A percentile compares a stretch with the other conserved stretches of the same genome.
phyloP scores from a whole-genome alignment of 2,113 vertebrate species.

The Carettochelys insculpta region DNA sequence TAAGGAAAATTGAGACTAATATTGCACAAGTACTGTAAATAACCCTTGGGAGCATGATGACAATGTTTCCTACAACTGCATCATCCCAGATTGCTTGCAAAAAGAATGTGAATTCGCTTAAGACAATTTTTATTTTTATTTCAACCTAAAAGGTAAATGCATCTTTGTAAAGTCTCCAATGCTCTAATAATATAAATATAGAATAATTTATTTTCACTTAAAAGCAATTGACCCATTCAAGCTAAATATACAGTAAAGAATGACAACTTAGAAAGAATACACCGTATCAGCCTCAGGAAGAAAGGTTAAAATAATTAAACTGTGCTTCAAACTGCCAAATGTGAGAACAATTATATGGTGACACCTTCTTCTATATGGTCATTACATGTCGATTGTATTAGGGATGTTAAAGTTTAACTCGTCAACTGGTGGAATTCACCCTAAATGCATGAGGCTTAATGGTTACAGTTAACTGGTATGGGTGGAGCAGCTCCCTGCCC shows the following conservation, averaged over 20 bases:
- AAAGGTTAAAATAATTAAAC: background rate
- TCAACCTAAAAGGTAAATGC: background rate
- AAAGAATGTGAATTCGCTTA: background rate
- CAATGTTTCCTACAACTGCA: background rate
- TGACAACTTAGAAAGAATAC: background rate
- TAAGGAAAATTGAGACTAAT: constrained; percentile 36
- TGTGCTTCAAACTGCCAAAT: background rate
- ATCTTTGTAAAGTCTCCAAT: background rate
- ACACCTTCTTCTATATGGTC: background rate
- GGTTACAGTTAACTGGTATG: too few species aligned
- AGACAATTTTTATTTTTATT: background rate
- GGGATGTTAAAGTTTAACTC: too few species aligned
- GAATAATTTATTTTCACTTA: constrained; percentile 3
- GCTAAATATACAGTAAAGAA: background rate
- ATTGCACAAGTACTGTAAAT: background rate
- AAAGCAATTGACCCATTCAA: background rate
- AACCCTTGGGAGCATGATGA: background rate
- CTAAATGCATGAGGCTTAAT: too few species aligned
- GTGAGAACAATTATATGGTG: background rate
- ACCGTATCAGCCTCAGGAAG: background rate
- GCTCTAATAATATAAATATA: background rate
- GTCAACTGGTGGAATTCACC: too few species aligned
- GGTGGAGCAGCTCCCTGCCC: too few species aligned
- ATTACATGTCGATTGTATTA: too few species aligned
- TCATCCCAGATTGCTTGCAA: background rate